Base-by-base conservation (phyloP, 2,797 vertebrate species). In the Mus minutoides region DNA sequence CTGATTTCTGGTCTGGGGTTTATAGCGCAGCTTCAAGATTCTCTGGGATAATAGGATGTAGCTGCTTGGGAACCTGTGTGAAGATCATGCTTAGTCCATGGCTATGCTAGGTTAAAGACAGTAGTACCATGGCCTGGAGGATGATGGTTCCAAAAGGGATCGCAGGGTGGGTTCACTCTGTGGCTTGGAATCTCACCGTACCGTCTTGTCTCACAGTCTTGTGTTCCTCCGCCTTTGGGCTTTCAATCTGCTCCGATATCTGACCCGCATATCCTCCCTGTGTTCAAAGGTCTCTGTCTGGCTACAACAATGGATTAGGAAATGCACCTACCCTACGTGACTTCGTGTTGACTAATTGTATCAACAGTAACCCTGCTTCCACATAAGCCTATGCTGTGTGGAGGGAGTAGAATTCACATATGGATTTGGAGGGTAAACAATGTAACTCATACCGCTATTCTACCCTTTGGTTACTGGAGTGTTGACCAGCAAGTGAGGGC, bases 1-100 rank as follows among this genome's bases (percentile, higher is more conserved):
- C 78, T 93, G 69, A 71, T 96, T 80, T 86, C 92, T 80, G 96
- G 92, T 77, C 85, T 94, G 89, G 92, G 85, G 43, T 93, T 94
- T 31, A 40, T 21, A 90, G 22, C 37, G 46, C 2, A 86, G 19
- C 56, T 71, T 73, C 10, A 4, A 86, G 78, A 52, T 92, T 60
- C 62, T 54, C 52, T 43, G 29, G 2, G 82, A 54, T 0, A 79
- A 29, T 7, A n/a, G n/a, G 43, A 24, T 19, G 29, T 34, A 54
- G 58, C 8, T n/a, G 52, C 10, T 0, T 19, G 56, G 40, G 67
- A 83, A 54, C 21, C 54, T 4, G 4, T 21, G 54, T 62, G 26
- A 31, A 19, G 5, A n/a, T 34, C 22, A 4, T n/a, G 37, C 17
- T 71, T 54, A 8, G 8, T 60, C 52, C 34, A 2, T 16, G 21